Conservation (phyloP, 53 echinoderm and acorn worm species). For the Holothuria leucospilota region DNA sequence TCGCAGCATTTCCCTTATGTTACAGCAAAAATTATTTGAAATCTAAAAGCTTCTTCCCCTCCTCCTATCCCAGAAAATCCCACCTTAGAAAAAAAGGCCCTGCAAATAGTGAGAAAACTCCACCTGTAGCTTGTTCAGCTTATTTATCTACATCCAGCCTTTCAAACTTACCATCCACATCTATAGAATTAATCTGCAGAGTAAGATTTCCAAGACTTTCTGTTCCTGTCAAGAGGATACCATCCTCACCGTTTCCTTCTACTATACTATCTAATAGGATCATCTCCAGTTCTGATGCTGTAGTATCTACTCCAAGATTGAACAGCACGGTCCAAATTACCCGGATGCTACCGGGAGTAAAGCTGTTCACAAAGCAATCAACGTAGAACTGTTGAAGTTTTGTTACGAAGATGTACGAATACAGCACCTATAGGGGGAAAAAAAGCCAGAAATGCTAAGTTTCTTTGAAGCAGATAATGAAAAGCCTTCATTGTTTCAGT, state of each 20-base stretch:
- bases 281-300: not conserved
- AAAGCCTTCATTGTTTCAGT: too few relatives aligned
- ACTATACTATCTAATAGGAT: too few relatives aligned
- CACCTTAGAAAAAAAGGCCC: too few relatives aligned
- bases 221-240: slow-evolving; percentile 61
- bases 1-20: too few relatives aligned
- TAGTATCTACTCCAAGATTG: slow-evolving; percentile 29
- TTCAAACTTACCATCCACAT: slow-evolving; percentile 43
- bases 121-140: too few relatives aligned
- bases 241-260: not conserved
- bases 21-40: too few relatives aligned
- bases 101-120: too few relatives aligned
- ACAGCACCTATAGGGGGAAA: slow-evolving; percentile 54
- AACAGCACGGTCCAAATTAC: slow-evolving; percentile 37
- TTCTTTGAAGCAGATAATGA: too few relatives aligned
- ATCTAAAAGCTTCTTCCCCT: too few relatives aligned
- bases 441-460: too few relatives aligned
- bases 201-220: slow-evolving; percentile 67
- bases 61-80: too few relatives aligned
- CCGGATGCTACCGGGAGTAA: slow-evolving; percentile 57
- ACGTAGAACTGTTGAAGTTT: slow-evolving; percentile 58
- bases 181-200: slow-evolving; percentile 6
- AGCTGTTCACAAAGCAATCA: slow-evolving; percentile 57
- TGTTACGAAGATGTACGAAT: slow-evolving; percentile 43
- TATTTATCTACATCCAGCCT: too few relatives aligned